A percentile compares a stretch with the other conserved stretches of the same genome.
These are phyloP conservation scores for Yponomeuta plumbellus DNA, from an alignment of 2,888 invertebrate genomes.

Conservation along the genomic window DNA sequence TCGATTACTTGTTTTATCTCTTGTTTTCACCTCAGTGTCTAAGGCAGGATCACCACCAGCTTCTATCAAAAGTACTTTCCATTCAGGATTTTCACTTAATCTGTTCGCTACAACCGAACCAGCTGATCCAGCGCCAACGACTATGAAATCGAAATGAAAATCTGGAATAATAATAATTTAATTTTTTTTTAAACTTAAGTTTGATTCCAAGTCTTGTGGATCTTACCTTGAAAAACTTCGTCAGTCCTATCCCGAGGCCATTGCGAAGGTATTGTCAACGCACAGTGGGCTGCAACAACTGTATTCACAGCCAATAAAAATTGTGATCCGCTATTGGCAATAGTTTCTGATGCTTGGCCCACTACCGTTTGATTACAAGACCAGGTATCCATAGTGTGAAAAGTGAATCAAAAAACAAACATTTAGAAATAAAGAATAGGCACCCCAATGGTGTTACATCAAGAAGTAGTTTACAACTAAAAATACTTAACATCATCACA, in stretches of 20 bases:
- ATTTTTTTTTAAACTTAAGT: too few relatives aligned
- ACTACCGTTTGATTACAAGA: not conserved
- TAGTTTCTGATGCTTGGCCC: not conserved
- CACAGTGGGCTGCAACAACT: slow-evolving; percentile 68
- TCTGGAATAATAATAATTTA: slow-evolving; percentile 15
- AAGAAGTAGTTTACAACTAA: too few relatives aligned
- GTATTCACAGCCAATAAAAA: slow-evolving; percentile 25
- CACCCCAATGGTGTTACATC: too few relatives aligned
- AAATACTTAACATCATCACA: too few relatives aligned
- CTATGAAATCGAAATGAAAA: slow-evolving; percentile 26
- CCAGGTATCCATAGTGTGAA: not conserved
- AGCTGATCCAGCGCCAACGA: slow-evolving; percentile 24
- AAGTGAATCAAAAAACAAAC: not conserved
- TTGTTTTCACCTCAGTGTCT: slow-evolving; percentile 24
- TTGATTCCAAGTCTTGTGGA: too few relatives aligned
- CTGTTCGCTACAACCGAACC: slow-evolving; percentile 26
- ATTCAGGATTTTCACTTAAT: slow-evolving; percentile 23
- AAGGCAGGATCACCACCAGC: slow-evolving; percentile 26
- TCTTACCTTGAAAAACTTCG: slow-evolving; percentile 32
- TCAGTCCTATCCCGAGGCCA: slow-evolving; percentile 63
- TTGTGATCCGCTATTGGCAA: not conserved
- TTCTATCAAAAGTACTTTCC: slow-evolving; percentile 27
- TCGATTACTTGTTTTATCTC: not conserved
- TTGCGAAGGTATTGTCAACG: slow-evolving; percentile 46
- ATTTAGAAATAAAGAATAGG: not conserved